Conservation (phyloP, 2,888 invertebrate genomes). For the Resseliella maxima region DNA sequence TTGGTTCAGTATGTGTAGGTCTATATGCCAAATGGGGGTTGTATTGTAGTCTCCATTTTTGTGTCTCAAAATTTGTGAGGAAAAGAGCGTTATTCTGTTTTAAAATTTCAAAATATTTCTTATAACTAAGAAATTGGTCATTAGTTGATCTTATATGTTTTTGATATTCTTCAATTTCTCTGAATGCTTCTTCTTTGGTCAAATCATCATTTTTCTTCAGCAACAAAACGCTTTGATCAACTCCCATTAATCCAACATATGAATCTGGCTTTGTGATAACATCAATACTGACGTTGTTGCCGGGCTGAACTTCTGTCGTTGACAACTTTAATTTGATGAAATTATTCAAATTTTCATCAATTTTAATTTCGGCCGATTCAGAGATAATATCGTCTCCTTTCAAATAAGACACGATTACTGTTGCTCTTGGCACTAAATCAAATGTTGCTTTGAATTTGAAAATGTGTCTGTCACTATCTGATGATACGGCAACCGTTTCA, state of each 20-base stretch:
- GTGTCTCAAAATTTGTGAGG: too few species aligned
- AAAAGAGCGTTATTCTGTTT: too few species aligned
- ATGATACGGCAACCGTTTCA: constrained; percentile 72
- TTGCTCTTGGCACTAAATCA: constrained; percentile 81
- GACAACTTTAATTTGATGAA: constrained; percentile 58
- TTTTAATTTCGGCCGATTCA: constrained; percentile 83
- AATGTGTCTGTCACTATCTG: constrained; percentile 68
- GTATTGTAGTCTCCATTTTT: too few species aligned
- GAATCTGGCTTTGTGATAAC: constrained; percentile 84
- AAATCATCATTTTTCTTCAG: constrained; percentile 79
- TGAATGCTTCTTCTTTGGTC: constrained; percentile 59
- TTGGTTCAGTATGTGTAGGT: too few species aligned
- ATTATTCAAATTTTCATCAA: constrained; percentile 79
- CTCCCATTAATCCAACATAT: constrained; percentile 82
- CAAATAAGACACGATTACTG: constrained; percentile 81
- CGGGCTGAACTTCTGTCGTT: constrained; percentile 75
- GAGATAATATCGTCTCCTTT: constrained; percentile 80
- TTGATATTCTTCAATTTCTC: constrained; percentile 11
- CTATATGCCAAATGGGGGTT: too few species aligned
- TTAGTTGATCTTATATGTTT: too few species aligned
- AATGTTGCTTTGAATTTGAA: constrained; percentile 76
- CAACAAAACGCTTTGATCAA: constrained; percentile 80
- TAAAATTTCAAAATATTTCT: background rate
- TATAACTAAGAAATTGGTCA: background rate
- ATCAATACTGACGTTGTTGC: constrained; percentile 78